phyloP scores from a whole-genome alignment of 1,140 invertebrate species.

The Agraylea sexmaculata region DNA sequence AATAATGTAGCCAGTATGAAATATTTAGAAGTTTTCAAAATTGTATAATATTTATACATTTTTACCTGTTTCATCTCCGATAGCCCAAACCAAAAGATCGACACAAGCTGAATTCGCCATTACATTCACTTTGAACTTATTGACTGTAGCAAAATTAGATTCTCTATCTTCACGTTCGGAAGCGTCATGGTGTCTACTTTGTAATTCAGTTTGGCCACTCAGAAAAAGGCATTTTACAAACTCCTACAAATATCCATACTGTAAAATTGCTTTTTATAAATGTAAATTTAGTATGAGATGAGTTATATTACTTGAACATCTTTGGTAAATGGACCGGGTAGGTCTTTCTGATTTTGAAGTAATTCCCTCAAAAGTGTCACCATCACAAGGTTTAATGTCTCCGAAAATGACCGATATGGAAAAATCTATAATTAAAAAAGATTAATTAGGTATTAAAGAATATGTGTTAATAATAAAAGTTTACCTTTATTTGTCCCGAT shows the following conservation, averaged over 20 bases:
- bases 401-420: slow-evolving; percentile 86
- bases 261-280: background rate
- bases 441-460: slow-evolving; percentile 1
- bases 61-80: slow-evolving; percentile 89
- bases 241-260: slow-evolving; percentile 31
- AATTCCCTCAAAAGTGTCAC: slow-evolving; percentile 85
- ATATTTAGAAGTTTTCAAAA: slow-evolving; percentile 3
- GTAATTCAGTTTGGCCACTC: slow-evolving; percentile 84
- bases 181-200: slow-evolving; percentile 68
- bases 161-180: slow-evolving; percentile 73
- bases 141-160: slow-evolving; percentile 64
- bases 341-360: slow-evolving; percentile 77
- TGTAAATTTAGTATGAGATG: background rate
- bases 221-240: slow-evolving; percentile 71
- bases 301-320: slow-evolving; percentile 65
- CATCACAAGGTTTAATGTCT: slow-evolving; percentile 87
- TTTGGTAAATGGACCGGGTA: slow-evolving; percentile 80
- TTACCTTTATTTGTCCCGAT: slow-evolving; percentile 45
- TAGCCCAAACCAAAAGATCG: slow-evolving; percentile 94
- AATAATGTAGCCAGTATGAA: background rate
- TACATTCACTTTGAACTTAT: slow-evolving; percentile 90
- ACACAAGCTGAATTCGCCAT: slow-evolving; percentile 96
- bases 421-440: slow-evolving; percentile 50
- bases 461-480: slow-evolving; percentile 6
- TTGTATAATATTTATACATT: slow-evolving; percentile 12